phyloP scores from a whole-genome alignment of 2,888 invertebrate genomes.

The Polylopha cassiicola region DNA sequence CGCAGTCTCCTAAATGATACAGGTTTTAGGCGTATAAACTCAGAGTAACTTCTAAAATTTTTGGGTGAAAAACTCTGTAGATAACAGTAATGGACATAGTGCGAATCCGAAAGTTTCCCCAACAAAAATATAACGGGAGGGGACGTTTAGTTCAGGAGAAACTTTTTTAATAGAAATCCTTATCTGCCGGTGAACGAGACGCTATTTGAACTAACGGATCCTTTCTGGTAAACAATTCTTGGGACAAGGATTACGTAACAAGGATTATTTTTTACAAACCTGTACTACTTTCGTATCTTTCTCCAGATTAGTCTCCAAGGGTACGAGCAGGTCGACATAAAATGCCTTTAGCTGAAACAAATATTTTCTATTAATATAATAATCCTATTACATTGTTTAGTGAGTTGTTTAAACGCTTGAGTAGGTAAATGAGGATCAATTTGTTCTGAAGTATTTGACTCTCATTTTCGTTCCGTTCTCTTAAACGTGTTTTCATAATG shows the following conservation, averaged over 20 bases:
- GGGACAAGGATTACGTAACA: slow-evolving; percentile 50
- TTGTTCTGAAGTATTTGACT: too few relatives aligned
- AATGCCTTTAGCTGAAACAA: slow-evolving; percentile 90
- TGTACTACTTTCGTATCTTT: slow-evolving; percentile 96
- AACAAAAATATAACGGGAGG: slow-evolving; percentile 17
- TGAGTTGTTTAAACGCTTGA: too few relatives aligned
- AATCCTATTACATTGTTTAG: neutral
- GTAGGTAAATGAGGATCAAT: too few relatives aligned
- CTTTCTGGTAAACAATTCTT: slow-evolving; percentile 53
- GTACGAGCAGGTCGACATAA: slow-evolving; percentile 94
- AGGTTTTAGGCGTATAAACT: neutral
- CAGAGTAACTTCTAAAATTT: neutral
- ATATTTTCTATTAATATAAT: slow-evolving; percentile 22
- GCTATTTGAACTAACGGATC: slow-evolving; percentile 47
- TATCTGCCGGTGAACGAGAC: slow-evolving; percentile 43
- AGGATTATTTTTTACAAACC: slow-evolving; percentile 75
- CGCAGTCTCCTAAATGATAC: too few relatives aligned
- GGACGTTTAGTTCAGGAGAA: slow-evolving; percentile 36
- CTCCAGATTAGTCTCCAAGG: slow-evolving; percentile 94
- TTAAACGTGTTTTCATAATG: too few relatives aligned
- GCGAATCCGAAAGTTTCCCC: slow-evolving; percentile 6
- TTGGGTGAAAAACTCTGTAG: neutral
- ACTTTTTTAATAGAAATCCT: slow-evolving; percentile 61
- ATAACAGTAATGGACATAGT: neutral
- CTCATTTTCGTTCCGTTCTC: too few relatives aligned